Evolutionary conservation across 1,140 invertebrate species (phyloP), one percentile per base, ranked within the genome.

Genomic region (Lordiphosa clarofinis): DNA sequence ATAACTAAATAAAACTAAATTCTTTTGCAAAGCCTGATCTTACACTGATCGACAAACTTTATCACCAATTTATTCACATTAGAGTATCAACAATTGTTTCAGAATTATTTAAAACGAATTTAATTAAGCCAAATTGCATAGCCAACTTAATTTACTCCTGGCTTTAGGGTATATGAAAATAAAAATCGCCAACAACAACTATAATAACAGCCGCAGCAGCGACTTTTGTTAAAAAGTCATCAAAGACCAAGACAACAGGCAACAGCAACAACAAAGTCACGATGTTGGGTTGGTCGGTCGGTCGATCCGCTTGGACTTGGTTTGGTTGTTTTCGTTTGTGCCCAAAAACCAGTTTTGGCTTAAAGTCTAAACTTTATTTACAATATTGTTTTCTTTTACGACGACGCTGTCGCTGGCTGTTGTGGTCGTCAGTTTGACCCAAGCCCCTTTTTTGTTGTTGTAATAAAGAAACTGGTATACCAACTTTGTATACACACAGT

Each of bases 381-480:
- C 72, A 81, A 81, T 82, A 81, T 82, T 81, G 76, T 81, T 82
- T 82, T 81, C 76, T 68, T 82, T 81, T 82, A 81, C 76, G 76
- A 75, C 61, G 71, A 65, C 61, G 76, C 61, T 71, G 66, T 69
- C 57, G 62, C 67, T 72, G 50, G 56, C 44, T 64, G 57, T 40
- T 65, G 72, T 65, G 70, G 73, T 73, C 73, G 73, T 64, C 71
- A 59, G 73, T 68, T 81, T 81, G 76, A 81, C 76, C 76, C 76
- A 82, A 81, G 76, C 72, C 78, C 78, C 76, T 69, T 81, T 81
- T 81, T 28, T 28, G 24, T 40, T 65, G 72, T 65, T 82, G 67
- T 64, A 82, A 72, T 75, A 75, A 81, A 81, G 76, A 75, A 81
- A 81, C 76, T 81, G 76, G 76, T 82, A 82, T 75, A 75, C 58